Evolutionary conservation across 2,113 vertebrate species (phyloP).

Genomic region (Phyllostomus discolor): DNA sequence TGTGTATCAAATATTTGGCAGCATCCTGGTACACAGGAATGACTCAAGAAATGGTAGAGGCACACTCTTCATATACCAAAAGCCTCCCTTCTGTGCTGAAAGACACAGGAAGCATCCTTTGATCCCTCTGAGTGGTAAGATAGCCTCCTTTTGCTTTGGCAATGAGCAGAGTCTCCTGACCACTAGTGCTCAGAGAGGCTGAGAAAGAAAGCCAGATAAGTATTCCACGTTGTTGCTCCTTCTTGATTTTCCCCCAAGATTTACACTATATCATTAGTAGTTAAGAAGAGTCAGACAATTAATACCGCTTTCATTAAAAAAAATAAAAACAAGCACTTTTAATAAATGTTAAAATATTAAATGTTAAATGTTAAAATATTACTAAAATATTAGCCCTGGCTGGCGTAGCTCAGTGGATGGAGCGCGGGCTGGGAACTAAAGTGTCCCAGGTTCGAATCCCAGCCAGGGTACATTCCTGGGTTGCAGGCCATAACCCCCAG

Average conservation of each 20-base stretch:
- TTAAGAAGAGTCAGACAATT: background rate
- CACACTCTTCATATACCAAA: background rate
- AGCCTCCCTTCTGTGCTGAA: background rate
- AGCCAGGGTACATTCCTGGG: too few relatives aligned
- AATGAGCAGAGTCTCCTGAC: background rate
- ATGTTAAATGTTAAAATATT: background rate
- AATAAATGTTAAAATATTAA: slow-evolving; percentile 25
- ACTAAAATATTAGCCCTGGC: slow-evolving; percentile 30
- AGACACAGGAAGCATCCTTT: background rate
- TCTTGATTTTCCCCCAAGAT: background rate
- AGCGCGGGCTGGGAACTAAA: too few relatives aligned
- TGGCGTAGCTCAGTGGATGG: too few relatives aligned
- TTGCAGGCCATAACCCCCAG: too few relatives aligned
- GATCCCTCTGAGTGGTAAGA: background rate
- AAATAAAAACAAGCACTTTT: background rate
- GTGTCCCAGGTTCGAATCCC: too few relatives aligned
- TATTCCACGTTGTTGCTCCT: background rate
- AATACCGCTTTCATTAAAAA: background rate
- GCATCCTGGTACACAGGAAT: background rate
- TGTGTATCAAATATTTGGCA: background rate
- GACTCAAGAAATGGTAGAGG: background rate
- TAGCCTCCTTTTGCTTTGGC: background rate
- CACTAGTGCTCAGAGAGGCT: background rate
- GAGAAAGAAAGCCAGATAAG: background rate
- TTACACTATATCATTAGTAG: background rate